Base-by-base conservation (phyloP, 2,113 vertebrate species). In the Zosterops japonicus region DNA sequence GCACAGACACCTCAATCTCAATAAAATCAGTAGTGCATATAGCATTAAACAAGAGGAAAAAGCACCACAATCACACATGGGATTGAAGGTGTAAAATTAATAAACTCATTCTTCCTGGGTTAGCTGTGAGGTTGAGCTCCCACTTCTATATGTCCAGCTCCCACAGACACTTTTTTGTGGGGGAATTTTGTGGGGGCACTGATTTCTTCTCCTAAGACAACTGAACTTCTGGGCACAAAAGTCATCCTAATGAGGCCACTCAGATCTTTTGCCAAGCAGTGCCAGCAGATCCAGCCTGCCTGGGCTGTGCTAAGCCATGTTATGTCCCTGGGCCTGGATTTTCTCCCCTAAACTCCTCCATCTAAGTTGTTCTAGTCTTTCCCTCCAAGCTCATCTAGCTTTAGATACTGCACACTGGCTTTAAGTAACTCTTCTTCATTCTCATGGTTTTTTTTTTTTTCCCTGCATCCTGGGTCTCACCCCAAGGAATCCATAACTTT, bases 121-220 rank as follows among this genome's bases (percentile, higher is more conserved):
- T 27, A 65, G 50, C 14, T 35, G 29, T 28, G 33, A 63, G 11
- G 16, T 25, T 70, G 25, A 80, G 29, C 42, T 91, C 64, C 22
- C 0, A 2, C 22, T 80, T 33, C 23, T 56, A 6, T 33, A 29
- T 0, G 0, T 41, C 39, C 5, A 80, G 41, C 19, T 89, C 20
- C 59, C 18, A 9, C 29, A 59, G 33, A 53, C 24, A 12, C 3
- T 22, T 16, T 42, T 25, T 49, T 63, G 28, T 21, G 56, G 31
- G 18, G 27, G 17, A 70, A 33, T 68, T 79, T 80, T 59, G 17
- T 8, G 12, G 27, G 18, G 13, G 8, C 31, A 63, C 10, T 17
- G 28, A 59, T 49, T 83, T 72, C 44, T 57, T 81, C 71, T 60
- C 39, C 35, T 68, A 23, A 80, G 7, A 71, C 0, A 3, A 68